Conservation (phyloP, 2,113 vertebrate genomes). For the Corythoichthys haematopterus region DNA sequence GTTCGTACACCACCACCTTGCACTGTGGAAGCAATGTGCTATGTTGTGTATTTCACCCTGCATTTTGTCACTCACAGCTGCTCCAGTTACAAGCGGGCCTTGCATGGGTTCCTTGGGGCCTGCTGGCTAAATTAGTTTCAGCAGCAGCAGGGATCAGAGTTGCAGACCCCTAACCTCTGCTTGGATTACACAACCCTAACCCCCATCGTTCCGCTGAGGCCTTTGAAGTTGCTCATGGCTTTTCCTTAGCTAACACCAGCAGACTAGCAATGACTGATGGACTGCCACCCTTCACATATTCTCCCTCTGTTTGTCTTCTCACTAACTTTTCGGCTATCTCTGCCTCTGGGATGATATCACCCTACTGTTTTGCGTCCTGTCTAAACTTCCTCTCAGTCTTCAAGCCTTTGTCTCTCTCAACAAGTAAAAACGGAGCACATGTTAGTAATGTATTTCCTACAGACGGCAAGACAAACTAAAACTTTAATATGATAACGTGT, state of each 20-base stretch:
- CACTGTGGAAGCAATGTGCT: background rate
- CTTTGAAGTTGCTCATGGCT: slow-evolving; percentile 65
- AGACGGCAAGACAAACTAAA: too few species aligned
- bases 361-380: background rate
- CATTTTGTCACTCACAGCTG: slow-evolving; percentile 65
- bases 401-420: slow-evolving; percentile 5
- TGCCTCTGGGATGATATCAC: slow-evolving; percentile 6
- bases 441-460: too few species aligned
- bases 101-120: slow-evolving; percentile 43
- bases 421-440: background rate
- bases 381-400: slow-evolving; percentile 26
- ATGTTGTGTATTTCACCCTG: slow-evolving; percentile 39
- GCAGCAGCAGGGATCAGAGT: slow-evolving; percentile 50
- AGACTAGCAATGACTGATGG: slow-evolving; percentile 40
- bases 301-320: slow-evolving; percentile 16
- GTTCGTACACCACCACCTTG: background rate
- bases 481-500: too few species aligned
- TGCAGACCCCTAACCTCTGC: slow-evolving; percentile 47
- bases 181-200: slow-evolving; percentile 61
- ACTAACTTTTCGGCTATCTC: slow-evolving; percentile 32
- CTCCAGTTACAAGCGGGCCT: slow-evolving; percentile 55
- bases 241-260: slow-evolving; percentile 57
- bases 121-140: slow-evolving; percentile 61
- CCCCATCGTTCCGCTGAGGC: slow-evolving; percentile 32
- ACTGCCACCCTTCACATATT: slow-evolving; percentile 25